Conservation (phyloP, 2,113 vertebrate species). For the Ranitomeya imitator region DNA sequence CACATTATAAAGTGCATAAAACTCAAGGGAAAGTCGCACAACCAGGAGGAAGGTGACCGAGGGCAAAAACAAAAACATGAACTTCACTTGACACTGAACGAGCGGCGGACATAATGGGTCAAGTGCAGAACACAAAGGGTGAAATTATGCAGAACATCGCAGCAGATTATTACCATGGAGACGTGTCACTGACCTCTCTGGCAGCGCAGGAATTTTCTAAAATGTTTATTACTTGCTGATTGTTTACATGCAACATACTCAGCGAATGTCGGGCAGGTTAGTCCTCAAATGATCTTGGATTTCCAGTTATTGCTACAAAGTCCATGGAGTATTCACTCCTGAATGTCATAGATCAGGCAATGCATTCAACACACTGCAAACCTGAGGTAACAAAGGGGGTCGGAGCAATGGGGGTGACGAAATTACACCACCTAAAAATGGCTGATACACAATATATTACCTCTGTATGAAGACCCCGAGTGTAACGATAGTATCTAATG, state of each 20-base stretch:
- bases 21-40: background rate
- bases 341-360: background rate
- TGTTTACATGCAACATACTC: slow-evolving; percentile 3
- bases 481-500: too few relatives aligned
- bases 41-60: background rate
- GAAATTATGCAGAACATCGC: background rate
- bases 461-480: too few relatives aligned
- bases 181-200: background rate
- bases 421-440: background rate
- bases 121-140: background rate
- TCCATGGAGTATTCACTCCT: background rate
- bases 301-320: background rate
- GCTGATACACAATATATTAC: background rate
- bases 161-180: background rate
- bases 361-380: background rate
- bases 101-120: background rate
- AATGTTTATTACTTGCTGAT: background rate
- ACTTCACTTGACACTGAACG: background rate
- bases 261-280: background rate
- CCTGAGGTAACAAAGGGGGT: background rate
- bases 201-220: background rate
- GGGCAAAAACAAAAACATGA: background rate
- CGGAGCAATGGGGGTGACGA: background rate
- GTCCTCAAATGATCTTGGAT: background rate
- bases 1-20: background rate